Evolutionary conservation across 1,140 invertebrate species (phyloP), one percentile per base, ranked within the genome.

Genomic region (Ostrea edulis): DNA sequence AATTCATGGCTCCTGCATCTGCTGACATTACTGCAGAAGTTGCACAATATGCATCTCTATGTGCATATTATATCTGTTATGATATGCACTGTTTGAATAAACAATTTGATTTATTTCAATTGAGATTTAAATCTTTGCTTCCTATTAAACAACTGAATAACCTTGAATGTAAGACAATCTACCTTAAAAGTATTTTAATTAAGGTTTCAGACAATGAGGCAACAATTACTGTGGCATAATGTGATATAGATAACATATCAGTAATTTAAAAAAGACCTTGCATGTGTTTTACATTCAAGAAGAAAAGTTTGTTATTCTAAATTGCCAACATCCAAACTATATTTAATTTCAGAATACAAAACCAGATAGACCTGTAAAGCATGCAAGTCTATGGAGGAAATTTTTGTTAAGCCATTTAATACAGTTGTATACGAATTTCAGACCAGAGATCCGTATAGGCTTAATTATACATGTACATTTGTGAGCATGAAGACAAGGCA

Each of bases 101-200:
- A 20, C n/a, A 20, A 20, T 62, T 62, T n/a, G 20, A 62, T 62
- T 62, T 8, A 62, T 62, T 62, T 62, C 7, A n/a, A 7, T 62
- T 17, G n/a, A n/a, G 54, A 17, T 62, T 4, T 62, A 62, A 20
- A 62, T 62, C 20, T 62, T 62, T 17, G 55, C 55, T 62, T 58
- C 35, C n/a, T 62, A n/a, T 62, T 62, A 44, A 44, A 17, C 55
- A 62, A 62, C 55, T 5, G 2, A 62, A n/a, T 20, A 62, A 62
- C 55, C 55, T 62, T 62, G 55, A 62, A 62, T 62, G 55, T n/a
- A 62, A 62, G 55, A 62, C 17, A 62, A n/a, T 62, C 55, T 62
- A 2, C 55, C 55, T 62, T 62, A 62, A 62, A 62, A n/a, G 55
- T 62, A 62, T n/a, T 7, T 17, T 2, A 62, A 62, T 8, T 7